phyloP scores from a whole-genome alignment of 2,113 vertebrate species.

The Corythoichthys intestinalis region DNA sequence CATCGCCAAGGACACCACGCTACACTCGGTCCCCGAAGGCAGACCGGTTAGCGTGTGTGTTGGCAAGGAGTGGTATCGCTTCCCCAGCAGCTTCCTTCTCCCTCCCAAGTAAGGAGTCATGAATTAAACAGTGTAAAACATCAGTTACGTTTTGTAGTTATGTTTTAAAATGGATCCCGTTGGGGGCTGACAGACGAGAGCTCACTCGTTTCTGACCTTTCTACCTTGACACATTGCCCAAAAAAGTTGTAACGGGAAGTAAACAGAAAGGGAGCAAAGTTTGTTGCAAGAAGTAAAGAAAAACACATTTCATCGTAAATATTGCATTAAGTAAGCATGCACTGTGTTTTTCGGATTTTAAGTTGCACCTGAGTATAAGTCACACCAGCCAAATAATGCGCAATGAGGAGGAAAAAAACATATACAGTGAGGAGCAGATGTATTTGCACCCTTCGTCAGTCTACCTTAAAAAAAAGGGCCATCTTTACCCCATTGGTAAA shows the following conservation, averaged over 20 bases:
- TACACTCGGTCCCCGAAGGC: slow-evolving; percentile 86
- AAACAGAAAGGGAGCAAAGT: neutral
- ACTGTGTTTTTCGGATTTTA: too few relatives aligned
- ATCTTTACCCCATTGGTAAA: too few relatives aligned
- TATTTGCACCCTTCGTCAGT: too few relatives aligned
- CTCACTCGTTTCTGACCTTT: neutral
- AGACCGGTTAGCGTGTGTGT: slow-evolving; percentile 87
- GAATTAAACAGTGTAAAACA: neutral
- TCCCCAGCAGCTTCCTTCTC: slow-evolving; percentile 94
- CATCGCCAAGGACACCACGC: slow-evolving; percentile 84
- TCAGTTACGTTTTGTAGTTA: neutral
- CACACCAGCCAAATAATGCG: too few relatives aligned
- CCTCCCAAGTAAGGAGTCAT: slow-evolving; percentile 85
- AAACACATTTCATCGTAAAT: too few relatives aligned
- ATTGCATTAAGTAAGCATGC: neutral
- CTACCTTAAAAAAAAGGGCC: too few relatives aligned
- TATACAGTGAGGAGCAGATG: too few relatives aligned
- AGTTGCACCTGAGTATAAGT: too few relatives aligned
- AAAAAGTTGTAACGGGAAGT: neutral
- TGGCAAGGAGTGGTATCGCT: slow-evolving; percentile 97
- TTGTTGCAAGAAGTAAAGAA: neutral
- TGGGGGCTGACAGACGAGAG: neutral
- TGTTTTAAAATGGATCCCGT: neutral
- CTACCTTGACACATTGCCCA: neutral
- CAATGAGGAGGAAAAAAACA: too few relatives aligned